Evolutionary conservation across 2,888 invertebrate genomes (phyloP), one percentile per base, ranked within the genome.

Genomic region (Endomychus coccineus): DNA sequence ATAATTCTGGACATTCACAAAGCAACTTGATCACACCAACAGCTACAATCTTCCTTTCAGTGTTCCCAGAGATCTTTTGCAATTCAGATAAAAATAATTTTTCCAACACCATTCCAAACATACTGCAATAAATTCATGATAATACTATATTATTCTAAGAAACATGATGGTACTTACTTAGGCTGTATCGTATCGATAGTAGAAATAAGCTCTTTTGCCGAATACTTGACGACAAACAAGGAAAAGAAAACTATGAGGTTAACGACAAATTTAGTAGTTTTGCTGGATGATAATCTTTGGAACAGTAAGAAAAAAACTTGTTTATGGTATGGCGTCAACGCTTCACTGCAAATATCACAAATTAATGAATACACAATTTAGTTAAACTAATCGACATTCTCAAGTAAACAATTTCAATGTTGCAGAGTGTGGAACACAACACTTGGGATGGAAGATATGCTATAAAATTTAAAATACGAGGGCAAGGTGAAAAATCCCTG

Each of bases 31-130:
- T 82, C 50, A 94, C 75, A 35, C 96, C 97, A 21, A 92, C 84
- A 1, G 90, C 88, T 34, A 91, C 86, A 46, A 94, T 83, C 71
- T 92, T 92, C 39, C 87, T 78, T 58, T 97, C 95, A 16, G 83
- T 68, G 29, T 72, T 70, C 2, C 89, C 90, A 7, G 78, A 75
- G 9, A 96, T 82, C 60, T 90, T 91, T 65, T 87, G 87, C 53
- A 92, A 70, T 56, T 96, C 95, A 1, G 83, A 69, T 12, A 95
- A 70, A 37, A 92, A 74, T 6, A 98, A 75, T 39, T 91, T 84
- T 56, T 96, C 92, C 46, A 92, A 62, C 33, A 98, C 87, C 95
- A 96, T 96, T 15, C 82, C 81, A 71, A 96, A 97, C 86, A 98
- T 88, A 52, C 89, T 86, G 44, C 38, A 51, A 52, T 37, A 32